Evolutionary conservation across 2,888 invertebrate species (phyloP).

Genomic region (Temnothorax ravouxi): DNA sequence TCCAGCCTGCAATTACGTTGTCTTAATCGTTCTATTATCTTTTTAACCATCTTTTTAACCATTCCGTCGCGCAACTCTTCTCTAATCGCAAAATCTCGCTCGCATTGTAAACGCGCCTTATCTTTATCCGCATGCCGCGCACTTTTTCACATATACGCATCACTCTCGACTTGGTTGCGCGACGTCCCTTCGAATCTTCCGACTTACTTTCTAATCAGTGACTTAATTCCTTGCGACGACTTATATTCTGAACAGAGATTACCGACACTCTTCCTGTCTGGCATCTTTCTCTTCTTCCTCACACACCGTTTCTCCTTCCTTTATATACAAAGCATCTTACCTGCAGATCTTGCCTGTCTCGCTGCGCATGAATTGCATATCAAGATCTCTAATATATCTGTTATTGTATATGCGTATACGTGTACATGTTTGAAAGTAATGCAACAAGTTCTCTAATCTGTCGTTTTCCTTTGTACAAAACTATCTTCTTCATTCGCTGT

Average conservation of each 20-base stretch:
- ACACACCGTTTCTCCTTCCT: conserved; percentile 44
- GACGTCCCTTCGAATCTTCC: conserved; percentile 32
- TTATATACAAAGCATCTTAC: conserved; percentile 33
- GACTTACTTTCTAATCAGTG: conserved; percentile 49
- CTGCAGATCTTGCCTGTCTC: conserved; percentile 32
- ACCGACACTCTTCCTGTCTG: conserved; percentile 48
- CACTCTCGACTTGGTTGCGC: conserved; percentile 41
- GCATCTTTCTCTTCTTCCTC: conserved; percentile 34
- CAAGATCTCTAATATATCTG: conserved; percentile 63
- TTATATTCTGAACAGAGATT: conserved; percentile 32
- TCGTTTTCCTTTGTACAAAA: conserved; percentile 37
- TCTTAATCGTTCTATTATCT: conserved; percentile 10
- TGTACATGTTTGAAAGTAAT: conserved; percentile 49
- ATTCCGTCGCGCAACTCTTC: not conserved
- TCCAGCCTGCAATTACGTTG: not conserved
- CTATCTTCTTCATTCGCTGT: conserved; percentile 15
- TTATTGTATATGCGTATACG: conserved; percentile 32
- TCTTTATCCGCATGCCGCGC: conserved; percentile 16
- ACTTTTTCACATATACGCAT: conserved; percentile 32
- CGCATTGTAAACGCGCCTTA: conserved; percentile 20
- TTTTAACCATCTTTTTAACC: too few species aligned
- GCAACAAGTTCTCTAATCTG: conserved; percentile 31
- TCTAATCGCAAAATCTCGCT: conserved; percentile 8
- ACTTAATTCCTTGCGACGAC: conserved; percentile 47
- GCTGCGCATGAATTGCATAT: conserved; percentile 66